Conservation (phyloP, 2,888 invertebrate species). For the Eupithecia centaureata region DNA sequence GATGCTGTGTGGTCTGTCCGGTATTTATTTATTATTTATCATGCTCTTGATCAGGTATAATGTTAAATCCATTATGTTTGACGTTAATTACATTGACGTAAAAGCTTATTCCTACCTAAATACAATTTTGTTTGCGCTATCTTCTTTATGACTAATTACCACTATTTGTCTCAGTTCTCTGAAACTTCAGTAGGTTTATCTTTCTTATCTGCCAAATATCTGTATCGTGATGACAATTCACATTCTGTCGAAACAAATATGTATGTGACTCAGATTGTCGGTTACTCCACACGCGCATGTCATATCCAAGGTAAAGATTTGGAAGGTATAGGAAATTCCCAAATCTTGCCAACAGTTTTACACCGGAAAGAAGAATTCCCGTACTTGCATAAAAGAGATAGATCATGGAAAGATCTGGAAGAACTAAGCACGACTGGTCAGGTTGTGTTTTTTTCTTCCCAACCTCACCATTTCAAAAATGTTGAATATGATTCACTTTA, state of each 20-base stretch:
- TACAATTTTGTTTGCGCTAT: not conserved
- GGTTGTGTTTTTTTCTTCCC: not conserved
- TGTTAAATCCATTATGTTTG: not conserved
- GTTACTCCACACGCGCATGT: not conserved
- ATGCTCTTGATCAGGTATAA: not conserved
- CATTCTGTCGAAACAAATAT: slow-evolving; percentile 15
- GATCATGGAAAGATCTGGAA: not conserved
- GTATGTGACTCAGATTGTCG: slow-evolving; percentile 17
- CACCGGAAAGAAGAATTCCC: not conserved
- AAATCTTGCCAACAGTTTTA: slow-evolving; percentile 11
- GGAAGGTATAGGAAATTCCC: slow-evolving; percentile 11
- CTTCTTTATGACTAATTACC: not conserved
- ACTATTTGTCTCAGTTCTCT: slow-evolving; percentile 16
- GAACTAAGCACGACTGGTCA: no score
- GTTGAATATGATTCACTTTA: not conserved
- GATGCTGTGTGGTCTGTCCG: no score
- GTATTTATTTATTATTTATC: no score
- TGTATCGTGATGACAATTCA: slow-evolving; percentile 18
- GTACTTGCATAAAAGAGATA: not conserved
- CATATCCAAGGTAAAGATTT: slow-evolving; percentile 5
- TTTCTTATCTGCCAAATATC: slow-evolving; percentile 23
- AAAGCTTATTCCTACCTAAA: not conserved
- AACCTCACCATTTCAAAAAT: not conserved
- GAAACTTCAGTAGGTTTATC: slow-evolving; percentile 25
- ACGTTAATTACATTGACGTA: not conserved